Base-by-base conservation (phyloP, 2,888 invertebrate genomes). In the Hipparchia semele region DNA sequence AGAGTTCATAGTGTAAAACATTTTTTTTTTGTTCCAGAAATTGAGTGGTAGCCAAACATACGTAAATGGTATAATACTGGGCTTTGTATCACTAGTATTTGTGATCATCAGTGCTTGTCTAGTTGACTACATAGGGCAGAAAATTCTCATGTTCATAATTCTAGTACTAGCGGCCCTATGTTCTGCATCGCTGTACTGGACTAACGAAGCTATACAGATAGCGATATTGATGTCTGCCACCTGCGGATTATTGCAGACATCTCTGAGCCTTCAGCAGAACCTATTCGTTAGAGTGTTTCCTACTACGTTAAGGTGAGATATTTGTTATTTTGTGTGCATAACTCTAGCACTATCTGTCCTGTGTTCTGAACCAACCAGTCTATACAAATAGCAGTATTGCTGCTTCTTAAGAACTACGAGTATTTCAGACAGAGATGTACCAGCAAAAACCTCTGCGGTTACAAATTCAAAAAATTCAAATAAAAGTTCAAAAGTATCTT, bases 211-310 rank as follows among this genome's bases (percentile, higher is more conserved):
- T 1, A 76, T 87, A 58, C 81, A 82, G 54, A 86, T 87, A 6
- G 87, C 86, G 0, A 62, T 87, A 33, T 70, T 88, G 59, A 79
- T 88, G 64, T 86, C 87, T 0, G 80, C 80, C 0, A 84, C 85
- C 0, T 85, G 85, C 71, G 85, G 84, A 0, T 80, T 88, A 10
- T 82, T 86, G 80, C 87, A 87, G 71, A 81, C 86, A 0, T 79
- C 84, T 8, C 56, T 85, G 46, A 82, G 84, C 75, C 73, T 89
- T 12, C 83, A 86, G 33, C 83, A 84, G 53, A 86, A 83, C 75
- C 77, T 88, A 13, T 72, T 85, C n/a, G 81, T 87, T 0, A 78
- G 88, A 73, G 85, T 84, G 0, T 87, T 89, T 68, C 88, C 88
- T 2, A 89, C 88, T 0, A 84, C 85, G 53, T 79, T 87, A 59